Base-by-base conservation (phyloP, 2,888 invertebrate species). In the Diarsia rubi region DNA sequence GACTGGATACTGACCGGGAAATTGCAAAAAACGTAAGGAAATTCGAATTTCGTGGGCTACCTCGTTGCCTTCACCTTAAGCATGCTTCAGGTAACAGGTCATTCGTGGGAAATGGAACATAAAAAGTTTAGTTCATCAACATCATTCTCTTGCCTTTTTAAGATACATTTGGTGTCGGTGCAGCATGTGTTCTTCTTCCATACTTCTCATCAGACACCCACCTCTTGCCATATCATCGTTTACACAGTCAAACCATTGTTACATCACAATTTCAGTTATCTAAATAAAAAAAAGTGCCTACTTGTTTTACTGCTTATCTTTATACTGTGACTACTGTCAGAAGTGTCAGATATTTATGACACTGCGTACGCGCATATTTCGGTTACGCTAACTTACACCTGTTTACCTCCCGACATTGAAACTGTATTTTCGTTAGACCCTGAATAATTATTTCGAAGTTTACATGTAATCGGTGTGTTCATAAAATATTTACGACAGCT, bases 321-420 rank as follows among this genome's bases (percentile, higher is more conserved):
- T 24, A 42, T 24, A 42, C 62, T 62, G 62, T 42, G 42, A n/a
- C 62, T 62, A 14, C 62, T 62, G n/a, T 62, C 42, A 83, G 80
- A 77, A 59, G 31, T 78, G 78, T 86, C 82, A 83, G 80, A 77
- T 65, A 78, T 81, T 78, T 82, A 84, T 86, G 86, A 86, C 79
- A 83, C 24, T 42, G 57, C 45, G 45, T 27, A 24, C 27, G 64
- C 65, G 71, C 84, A 85, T 84, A 77, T 83, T 84, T 79, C 81
- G 70, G 78, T 78, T 78, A 54, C 71, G 79, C 75, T 84, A 81
- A 77, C 78, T 68, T 73, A 83, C 89, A 90, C 88, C 86, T 90
- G 90, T 84, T 74, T 65, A 81, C 49, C 49, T 78, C n/a, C n/a
- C 60, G 81, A 78, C 82, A 81, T 82, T 82, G 81, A 70, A 72